Conservation (phyloP, 2,888 invertebrate species). For the Cryptophagus acutangulus region DNA sequence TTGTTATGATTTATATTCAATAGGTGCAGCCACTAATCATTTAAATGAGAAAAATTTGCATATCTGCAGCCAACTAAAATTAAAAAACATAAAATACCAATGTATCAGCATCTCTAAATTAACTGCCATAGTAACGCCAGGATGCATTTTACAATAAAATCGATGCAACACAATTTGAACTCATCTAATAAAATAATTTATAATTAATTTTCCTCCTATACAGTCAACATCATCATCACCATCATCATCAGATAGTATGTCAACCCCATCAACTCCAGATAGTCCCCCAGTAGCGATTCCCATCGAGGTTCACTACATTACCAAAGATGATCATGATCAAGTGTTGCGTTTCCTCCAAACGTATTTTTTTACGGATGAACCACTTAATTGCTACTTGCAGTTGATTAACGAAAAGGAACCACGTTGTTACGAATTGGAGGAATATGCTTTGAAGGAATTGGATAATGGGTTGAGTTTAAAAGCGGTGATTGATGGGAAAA, state of each 20-base stretch:
- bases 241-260: constrained; percentile 35
- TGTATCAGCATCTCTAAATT: too few species aligned
- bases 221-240: constrained; percentile 4
- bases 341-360: constrained; percentile 54
- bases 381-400: constrained; percentile 59
- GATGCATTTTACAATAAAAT: too few species aligned
- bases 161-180: constrained; percentile 8
- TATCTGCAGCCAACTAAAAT: too few species aligned
- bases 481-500: constrained; percentile 55
- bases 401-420: constrained; percentile 58
- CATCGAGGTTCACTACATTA: constrained; percentile 48
- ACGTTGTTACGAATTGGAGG: constrained; percentile 60
- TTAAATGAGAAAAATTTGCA: too few species aligned
- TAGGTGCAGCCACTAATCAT: too few species aligned
- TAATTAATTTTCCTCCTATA: constrained; percentile 11
- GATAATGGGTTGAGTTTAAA: constrained; percentile 59
- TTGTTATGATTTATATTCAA: too few species aligned
- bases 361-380: constrained; percentile 70
- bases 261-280: constrained; percentile 39
- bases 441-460: constrained; percentile 55
- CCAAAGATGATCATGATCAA: constrained; percentile 47
- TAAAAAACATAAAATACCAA: too few species aligned
- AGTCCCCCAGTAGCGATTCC: constrained; percentile 34
- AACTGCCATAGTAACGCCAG: too few species aligned
- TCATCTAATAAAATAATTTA: constrained; percentile 4